phyloP scores from a whole-genome alignment of 2,888 invertebrate species.

The Orchesella flavescens region DNA sequence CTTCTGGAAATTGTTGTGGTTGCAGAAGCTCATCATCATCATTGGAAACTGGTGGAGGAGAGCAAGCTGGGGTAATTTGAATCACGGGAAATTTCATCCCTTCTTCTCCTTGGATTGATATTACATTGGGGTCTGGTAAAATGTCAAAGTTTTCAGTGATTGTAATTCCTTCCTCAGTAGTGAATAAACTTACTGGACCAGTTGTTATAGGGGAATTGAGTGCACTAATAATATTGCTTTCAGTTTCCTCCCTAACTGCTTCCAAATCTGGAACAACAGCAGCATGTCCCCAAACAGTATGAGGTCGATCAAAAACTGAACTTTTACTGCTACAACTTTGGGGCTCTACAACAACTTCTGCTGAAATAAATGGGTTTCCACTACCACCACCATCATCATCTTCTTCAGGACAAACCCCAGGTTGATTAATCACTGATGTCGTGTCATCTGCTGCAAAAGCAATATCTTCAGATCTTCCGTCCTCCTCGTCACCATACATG shows the following conservation, averaged over 20 bases:
- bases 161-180: neutral
- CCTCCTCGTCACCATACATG: constrained; percentile 41
- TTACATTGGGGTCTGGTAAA: constrained; percentile 21
- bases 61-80: constrained; percentile 70
- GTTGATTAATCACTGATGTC: constrained; percentile 33
- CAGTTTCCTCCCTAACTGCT: constrained; percentile 66
- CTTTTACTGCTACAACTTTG: neutral
- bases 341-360: constrained; percentile 21
- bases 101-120: constrained; percentile 3
- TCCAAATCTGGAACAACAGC: constrained; percentile 48
- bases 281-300: constrained; percentile 11
- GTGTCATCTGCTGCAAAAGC: constrained; percentile 41
- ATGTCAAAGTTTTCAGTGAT: neutral
- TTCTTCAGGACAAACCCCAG: constrained; percentile 14
- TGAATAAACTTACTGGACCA: neutral
- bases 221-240: constrained; percentile 32
- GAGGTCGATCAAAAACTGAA: constrained; percentile 16
- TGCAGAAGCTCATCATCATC: too few relatives aligned
- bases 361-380: neutral
- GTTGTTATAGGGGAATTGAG: constrained; percentile 4
- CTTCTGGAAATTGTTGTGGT: too few relatives aligned
- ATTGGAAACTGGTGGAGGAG: constrained; percentile 12
- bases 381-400: neutral
- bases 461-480: constrained; percentile 5
- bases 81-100: constrained; percentile 59